Percentiles rank a stretch among this genome's conserved stretches.
phyloP scores from a whole-genome alignment of 2,888 invertebrate genomes.

The Gari tellinella region DNA sequence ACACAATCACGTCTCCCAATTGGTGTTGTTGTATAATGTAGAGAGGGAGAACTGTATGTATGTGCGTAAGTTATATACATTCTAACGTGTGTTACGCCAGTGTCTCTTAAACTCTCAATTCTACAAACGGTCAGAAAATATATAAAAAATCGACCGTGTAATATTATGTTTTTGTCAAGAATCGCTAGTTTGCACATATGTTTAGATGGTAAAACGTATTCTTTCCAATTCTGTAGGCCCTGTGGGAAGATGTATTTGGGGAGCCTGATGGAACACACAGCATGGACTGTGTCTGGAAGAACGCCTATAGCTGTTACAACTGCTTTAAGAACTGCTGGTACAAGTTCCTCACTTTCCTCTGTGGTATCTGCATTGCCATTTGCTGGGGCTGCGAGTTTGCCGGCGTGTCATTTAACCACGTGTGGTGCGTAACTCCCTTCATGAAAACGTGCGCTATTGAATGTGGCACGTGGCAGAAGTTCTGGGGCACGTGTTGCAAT shows the following conservation, averaged over 20 bases:
- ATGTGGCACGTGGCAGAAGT: conserved; percentile 64
- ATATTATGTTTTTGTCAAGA: too few species aligned
- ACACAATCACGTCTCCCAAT: too few species aligned
- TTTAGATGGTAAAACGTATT: too few species aligned
- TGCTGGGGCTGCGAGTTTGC: conserved; percentile 84
- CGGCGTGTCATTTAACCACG: conserved; percentile 87
- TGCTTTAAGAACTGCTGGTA: conserved; percentile 89
- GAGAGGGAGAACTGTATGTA: too few species aligned
- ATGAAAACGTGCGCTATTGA: conserved; percentile 89
- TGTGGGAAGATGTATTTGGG: conserved; percentile 75
- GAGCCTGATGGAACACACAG: conserved; percentile 73
- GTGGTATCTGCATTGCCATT: conserved; percentile 89
- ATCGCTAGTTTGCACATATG: too few species aligned
- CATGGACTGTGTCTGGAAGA: conserved; percentile 89
- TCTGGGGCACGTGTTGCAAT: conserved; percentile 86
- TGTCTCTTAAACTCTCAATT: too few species aligned
- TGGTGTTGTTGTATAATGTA: too few species aligned
- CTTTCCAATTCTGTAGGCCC: too few species aligned
- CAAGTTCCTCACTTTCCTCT: conserved; percentile 88
- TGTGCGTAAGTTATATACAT: too few species aligned
- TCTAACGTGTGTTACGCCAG: too few species aligned
- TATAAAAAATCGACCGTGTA: too few species aligned
- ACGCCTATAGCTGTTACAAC: conserved; percentile 88
- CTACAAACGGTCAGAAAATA: too few species aligned
- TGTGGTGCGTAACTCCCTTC: conserved; percentile 90